Evolutionary conservation across 2,888 invertebrate genomes (phyloP).

Genomic region (Carabus problematicus): DNA sequence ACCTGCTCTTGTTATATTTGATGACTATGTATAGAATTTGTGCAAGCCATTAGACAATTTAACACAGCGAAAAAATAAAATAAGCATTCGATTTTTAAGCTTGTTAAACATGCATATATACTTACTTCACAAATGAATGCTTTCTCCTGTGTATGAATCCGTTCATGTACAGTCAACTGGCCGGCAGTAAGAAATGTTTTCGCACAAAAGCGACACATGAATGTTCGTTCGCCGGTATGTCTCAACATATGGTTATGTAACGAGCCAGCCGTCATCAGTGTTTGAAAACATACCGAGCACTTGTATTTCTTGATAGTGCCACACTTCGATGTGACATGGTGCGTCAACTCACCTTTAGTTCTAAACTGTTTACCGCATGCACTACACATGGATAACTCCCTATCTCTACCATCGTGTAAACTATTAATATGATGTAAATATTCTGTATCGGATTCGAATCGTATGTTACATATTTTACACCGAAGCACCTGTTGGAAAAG

Average conservation of each 20-base stretch:
- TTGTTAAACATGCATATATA: not conserved
- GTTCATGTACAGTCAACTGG: conserved; percentile 54
- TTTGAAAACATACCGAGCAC: conserved; percentile 55
- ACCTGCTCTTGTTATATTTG: too few relatives aligned
- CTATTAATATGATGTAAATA: conserved; percentile 57
- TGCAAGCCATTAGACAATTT: too few relatives aligned
- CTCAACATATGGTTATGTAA: conserved; percentile 53
- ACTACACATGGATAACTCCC: conserved; percentile 56
- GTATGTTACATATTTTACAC: conserved; percentile 44
- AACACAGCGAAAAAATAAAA: not conserved
- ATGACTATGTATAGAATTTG: too few relatives aligned
- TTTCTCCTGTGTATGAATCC: conserved; percentile 55
- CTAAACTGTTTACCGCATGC: conserved; percentile 60
- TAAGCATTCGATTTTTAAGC: not conserved
- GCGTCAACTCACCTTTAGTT: conserved; percentile 56
- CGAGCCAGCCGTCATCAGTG: conserved; percentile 54
- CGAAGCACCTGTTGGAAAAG: conserved; percentile 34
- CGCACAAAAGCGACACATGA: conserved; percentile 55
- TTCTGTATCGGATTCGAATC: conserved; percentile 54
- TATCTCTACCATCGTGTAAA: conserved; percentile 56
- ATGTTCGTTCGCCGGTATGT: conserved; percentile 51
- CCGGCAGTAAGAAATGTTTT: conserved; percentile 54
- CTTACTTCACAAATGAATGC: conserved; percentile 54
- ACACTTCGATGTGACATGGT: conserved; percentile 57
- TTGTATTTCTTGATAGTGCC: conserved; percentile 57